These are phyloP conservation scores for Orycteropus afer DNA, from an alignment of 2,113 vertebrate genomes.

Conservation along the genomic window DNA sequence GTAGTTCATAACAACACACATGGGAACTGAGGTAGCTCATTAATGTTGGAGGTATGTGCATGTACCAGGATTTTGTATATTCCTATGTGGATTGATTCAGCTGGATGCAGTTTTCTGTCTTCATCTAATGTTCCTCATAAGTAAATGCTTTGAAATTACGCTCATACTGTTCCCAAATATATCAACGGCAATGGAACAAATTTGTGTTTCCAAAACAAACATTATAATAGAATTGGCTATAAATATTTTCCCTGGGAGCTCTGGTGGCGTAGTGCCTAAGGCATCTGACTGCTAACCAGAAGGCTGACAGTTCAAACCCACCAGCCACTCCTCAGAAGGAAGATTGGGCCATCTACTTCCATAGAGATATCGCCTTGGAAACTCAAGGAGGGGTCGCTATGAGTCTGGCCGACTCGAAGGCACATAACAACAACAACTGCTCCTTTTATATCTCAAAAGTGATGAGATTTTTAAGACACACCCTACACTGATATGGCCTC, in stretches of 20 bases:
- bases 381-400: too few species aligned
- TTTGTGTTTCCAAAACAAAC: neutral
- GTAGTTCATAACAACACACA: accelerated
- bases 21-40: neutral
- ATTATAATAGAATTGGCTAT: neutral
- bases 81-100: neutral
- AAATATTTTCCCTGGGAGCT: neutral
- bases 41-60: neutral
- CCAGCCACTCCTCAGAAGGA: too few species aligned
- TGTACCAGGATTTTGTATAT: neutral
- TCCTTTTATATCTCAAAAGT: neutral
- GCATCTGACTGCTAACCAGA: too few species aligned
- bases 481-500: neutral
- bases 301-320: too few species aligned
- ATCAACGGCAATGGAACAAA: neutral
- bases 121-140: neutral
- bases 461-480: neutral
- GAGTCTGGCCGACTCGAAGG: too few species aligned
- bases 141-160: neutral
- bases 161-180: neutral
- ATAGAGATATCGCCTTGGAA: too few species aligned
- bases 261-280: too few species aligned
- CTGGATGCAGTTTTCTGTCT: neutral
- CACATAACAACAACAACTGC: too few species aligned
- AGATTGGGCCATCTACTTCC: too few species aligned